phyloP scores from a whole-genome alignment of 2,888 invertebrate species.

The Dugesia japonica region DNA sequence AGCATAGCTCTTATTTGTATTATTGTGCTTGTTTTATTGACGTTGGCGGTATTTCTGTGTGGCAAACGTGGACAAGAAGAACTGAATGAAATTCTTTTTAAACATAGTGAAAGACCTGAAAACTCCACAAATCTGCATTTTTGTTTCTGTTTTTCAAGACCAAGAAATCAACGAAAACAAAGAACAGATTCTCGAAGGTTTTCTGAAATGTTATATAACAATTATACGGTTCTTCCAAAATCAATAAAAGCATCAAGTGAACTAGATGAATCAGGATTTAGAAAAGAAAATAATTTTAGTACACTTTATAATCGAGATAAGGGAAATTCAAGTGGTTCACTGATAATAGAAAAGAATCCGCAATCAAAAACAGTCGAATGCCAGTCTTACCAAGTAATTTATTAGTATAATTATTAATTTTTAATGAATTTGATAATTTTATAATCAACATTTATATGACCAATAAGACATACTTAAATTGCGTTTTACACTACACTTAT shows the following conservation, averaged over 20 bases:
- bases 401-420: too few relatives aligned
- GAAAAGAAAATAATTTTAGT: slow-evolving; percentile 5
- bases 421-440: too few relatives aligned
- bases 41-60: slow-evolving; percentile 20
- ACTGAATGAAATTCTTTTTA: slow-evolving; percentile 1
- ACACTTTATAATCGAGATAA: background rate
- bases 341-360: background rate
- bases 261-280: background rate
- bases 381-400: background rate
- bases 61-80: slow-evolving; percentile 22
- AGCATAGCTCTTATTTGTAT: slow-evolving; percentile 23
- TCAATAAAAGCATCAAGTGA: background rate
- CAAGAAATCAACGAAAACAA: background rate
- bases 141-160: slow-evolving; percentile 8
- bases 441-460: too few relatives aligned
- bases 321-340: background rate
- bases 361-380: background rate
- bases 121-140: background rate
- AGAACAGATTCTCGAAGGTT: background rate
- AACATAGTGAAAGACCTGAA: background rate
- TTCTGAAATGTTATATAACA: background rate
- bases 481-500: too few relatives aligned
- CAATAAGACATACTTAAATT: too few relatives aligned
- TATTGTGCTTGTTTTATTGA: slow-evolving; percentile 14
- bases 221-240: background rate